These are phyloP conservation scores for Hexactinellida sp. DNA, from an alignment of 37 sponge, comb jelly and placozoan species.

Conservation along the genomic window DNA sequence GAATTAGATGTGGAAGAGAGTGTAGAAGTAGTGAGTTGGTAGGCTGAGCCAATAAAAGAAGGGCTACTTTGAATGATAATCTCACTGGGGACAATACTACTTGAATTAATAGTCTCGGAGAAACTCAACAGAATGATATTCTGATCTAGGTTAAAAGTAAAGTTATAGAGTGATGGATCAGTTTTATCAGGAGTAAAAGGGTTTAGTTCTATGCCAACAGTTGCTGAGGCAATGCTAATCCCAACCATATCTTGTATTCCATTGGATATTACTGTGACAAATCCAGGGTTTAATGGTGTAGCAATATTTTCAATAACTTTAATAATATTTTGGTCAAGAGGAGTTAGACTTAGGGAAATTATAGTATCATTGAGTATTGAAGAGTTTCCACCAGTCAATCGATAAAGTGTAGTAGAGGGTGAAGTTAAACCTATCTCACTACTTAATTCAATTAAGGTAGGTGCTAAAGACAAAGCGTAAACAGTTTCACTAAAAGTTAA, in stretches of 20 bases:
- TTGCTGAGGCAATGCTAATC: neutral
- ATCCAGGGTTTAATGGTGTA: neutral
- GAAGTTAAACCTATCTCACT: neutral
- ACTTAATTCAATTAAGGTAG: neutral
- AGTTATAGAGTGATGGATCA: conserved; percentile 29
- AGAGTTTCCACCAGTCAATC: conserved; percentile 44
- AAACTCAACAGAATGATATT: conserved; percentile 39
- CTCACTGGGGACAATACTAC: neutral
- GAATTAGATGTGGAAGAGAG: neutral
- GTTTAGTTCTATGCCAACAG: conserved; percentile 21
- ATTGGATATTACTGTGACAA: neutral
- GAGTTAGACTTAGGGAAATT: neutral
- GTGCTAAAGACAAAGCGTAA: neutral
- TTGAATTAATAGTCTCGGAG: conserved; percentile 33
- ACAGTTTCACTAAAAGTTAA: neutral
- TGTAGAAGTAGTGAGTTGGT: neutral
- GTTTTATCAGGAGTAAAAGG: conserved; percentile 33
- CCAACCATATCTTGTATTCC: conserved; percentile 19
- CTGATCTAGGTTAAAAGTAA: conserved; percentile 48
- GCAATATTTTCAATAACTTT: neutral
- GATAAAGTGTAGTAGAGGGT: conserved; percentile 1
- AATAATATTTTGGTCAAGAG: conserved; percentile 16
- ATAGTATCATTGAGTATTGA: neutral
- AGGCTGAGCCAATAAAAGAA: neutral
- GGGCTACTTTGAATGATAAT: neutral